These are phyloP conservation scores for Teleopsis dalmanni DNA, from an alignment of 1,140 invertebrate species.

Conservation along the genomic window DNA sequence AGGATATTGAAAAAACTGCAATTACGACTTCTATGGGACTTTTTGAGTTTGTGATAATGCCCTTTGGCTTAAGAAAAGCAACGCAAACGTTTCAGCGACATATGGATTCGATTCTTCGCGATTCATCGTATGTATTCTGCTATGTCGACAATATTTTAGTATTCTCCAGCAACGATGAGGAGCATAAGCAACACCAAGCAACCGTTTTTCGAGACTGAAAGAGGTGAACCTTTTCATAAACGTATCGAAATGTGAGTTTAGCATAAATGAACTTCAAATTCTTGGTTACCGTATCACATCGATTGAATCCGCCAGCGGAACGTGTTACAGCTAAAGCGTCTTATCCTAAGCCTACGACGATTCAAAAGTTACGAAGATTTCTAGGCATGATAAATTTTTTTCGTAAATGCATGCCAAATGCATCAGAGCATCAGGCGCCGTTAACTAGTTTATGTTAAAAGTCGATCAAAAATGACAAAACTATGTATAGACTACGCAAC, in stretches of 20 bases:
- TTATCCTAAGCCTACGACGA: not conserved
- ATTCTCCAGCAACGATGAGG: constrained; percentile 28
- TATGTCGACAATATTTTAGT: constrained; percentile 49
- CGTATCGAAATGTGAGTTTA: constrained; percentile 24
- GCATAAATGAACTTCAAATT: constrained; percentile 18
- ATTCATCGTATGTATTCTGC: constrained; percentile 29
- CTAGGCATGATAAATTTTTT: not conserved
- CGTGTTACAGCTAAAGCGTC: not conserved
- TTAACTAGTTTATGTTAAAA: not conserved
- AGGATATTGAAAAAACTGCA: constrained; percentile 40
- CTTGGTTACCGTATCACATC: constrained; percentile 19
- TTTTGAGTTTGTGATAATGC: constrained; percentile 37
- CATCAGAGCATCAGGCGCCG: not conserved
- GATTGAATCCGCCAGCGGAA: constrained; percentile 14
- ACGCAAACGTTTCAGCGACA: constrained; percentile 47
- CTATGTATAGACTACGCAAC: not conserved
- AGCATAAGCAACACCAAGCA: too few species aligned
- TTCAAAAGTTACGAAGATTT: not conserved
- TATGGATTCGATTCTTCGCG: constrained; percentile 44
- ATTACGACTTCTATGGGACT: constrained; percentile 41
- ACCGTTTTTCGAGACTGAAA: constrained; percentile 17
- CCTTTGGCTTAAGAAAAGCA: constrained; percentile 46
- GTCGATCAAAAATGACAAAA: not conserved
- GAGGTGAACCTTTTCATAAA: constrained; percentile 26
- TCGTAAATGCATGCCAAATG: not conserved